Conservation (phyloP, 2,888 invertebrate species). For the Drosophila dives region DNA sequence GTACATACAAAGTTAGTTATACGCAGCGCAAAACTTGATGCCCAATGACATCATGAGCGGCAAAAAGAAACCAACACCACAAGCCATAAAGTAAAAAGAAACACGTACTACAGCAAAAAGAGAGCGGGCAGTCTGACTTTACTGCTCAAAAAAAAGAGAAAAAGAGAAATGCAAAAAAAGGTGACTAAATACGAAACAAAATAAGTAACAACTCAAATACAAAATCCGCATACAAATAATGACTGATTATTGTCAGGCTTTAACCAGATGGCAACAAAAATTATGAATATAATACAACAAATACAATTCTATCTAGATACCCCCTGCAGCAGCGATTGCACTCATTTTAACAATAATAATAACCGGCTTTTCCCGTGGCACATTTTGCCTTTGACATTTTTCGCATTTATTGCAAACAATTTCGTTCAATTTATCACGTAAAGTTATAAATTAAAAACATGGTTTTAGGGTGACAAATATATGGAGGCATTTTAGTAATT, state of each 20-base stretch:
- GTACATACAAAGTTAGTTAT: conserved; percentile 11
- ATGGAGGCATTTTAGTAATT: background rate
- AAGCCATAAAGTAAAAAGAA: conserved; percentile 30
- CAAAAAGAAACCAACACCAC: conserved; percentile 35
- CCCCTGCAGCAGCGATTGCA: conserved; percentile 25
- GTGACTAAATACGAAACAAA: conserved; percentile 45
- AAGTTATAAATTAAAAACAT: background rate
- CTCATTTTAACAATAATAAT: background rate
- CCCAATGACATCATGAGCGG: conserved; percentile 55
- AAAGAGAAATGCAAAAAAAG: conserved; percentile 6
- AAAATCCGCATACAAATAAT: conserved; percentile 12
- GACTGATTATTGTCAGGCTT: conserved; percentile 21
- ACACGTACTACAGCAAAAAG: conserved; percentile 21
- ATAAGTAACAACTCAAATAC: conserved; percentile 9
- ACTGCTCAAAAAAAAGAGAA: conserved; percentile 29
- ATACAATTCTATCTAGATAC: conserved; percentile 23
- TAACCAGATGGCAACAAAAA: conserved; percentile 42
- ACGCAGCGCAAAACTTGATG: conserved; percentile 32
- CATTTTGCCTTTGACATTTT: background rate
- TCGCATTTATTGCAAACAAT: background rate
- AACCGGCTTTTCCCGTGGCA: background rate
- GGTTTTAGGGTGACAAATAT: background rate
- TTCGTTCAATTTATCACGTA: background rate
- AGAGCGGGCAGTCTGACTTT: conserved; percentile 37
- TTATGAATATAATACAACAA: conserved; percentile 26